Evolutionary conservation across 2,797 vertebrate genomes (phyloP).

Genomic region (Salarias fasciatus): DNA sequence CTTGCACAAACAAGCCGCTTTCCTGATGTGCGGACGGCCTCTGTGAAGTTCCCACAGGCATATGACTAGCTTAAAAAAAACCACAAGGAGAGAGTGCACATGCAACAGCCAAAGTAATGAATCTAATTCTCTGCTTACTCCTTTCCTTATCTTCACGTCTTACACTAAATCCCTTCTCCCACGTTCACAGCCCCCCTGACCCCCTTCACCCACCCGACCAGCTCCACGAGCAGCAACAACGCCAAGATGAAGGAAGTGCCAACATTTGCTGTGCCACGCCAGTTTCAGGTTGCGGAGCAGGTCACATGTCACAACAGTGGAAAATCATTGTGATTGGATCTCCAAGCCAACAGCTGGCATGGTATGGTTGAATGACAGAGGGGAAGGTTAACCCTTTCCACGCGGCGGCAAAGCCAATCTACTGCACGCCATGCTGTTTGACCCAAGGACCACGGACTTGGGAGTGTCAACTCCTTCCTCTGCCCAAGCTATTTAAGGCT

Average conservation of each 20-base stretch:
- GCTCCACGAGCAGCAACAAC: conserved; percentile 40
- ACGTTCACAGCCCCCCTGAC: conserved; percentile 25
- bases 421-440: conserved; percentile 20
- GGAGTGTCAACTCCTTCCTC: conserved; percentile 22
- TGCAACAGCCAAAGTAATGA: conserved; percentile 12
- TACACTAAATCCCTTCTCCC: conserved; percentile 29
- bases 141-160: conserved; percentile 31
- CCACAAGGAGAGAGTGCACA: conserved; percentile 23
- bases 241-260: conserved; percentile 71
- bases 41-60: conserved; percentile 3
- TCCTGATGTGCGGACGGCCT: conserved; percentile 11
- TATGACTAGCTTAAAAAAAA: conserved; percentile 20
- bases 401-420: conserved; percentile 18
- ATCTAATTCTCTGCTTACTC: conserved; percentile 29
- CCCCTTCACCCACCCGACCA: conserved; percentile 12
- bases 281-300: conserved; percentile 80
- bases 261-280: conserved; percentile 77
- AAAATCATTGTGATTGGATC: conserved; percentile 86
- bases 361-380: conserved; percentile 73
- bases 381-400: conserved; percentile 71
- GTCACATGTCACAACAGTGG: conserved; percentile 86
- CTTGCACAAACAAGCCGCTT: not conserved
- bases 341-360: conserved; percentile 81
- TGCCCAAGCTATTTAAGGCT: conserved; percentile 31
- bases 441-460: conserved; percentile 9